phyloP scores from a whole-genome alignment of 2,797 vertebrate genomes.

The Rhinella marina region DNA sequence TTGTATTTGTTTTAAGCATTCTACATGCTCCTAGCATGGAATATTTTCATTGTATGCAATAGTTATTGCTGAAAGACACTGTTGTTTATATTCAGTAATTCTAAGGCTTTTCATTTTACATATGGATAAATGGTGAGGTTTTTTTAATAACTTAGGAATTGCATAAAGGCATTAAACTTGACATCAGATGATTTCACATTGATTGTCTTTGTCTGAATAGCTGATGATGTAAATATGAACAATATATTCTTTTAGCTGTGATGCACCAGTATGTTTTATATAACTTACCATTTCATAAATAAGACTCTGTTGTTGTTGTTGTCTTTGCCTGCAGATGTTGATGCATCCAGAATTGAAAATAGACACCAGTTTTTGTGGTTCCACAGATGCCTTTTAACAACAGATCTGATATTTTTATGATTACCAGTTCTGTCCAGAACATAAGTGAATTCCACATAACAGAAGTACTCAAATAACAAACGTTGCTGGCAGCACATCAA shows the following conservation, averaged over 20 bases:
- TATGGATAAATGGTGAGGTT: neutral
- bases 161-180: slow-evolving; percentile 22
- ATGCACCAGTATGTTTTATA: slow-evolving; percentile 29
- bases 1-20: neutral
- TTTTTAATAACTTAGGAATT: slow-evolving; percentile 15
- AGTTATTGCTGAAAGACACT: neutral
- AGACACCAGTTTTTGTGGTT: slow-evolving; percentile 40
- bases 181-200: slow-evolving; percentile 20
- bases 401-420: slow-evolving; percentile 58
- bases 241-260: slow-evolving; percentile 13
- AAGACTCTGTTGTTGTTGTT: neutral
- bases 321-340: slow-evolving; percentile 43
- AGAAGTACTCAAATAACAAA: slow-evolving; percentile 52
- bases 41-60: neutral
- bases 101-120: slow-evolving; percentile 10
- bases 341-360: slow-evolving; percentile 48
- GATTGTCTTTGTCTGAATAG: neutral
- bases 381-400: slow-evolving; percentile 50
- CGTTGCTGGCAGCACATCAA: slow-evolving; percentile 52
- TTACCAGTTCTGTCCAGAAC: slow-evolving; percentile 46
- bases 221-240: neutral
- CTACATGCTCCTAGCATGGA: slow-evolving; percentile 12
- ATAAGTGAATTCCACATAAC: slow-evolving; percentile 51
- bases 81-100: slow-evolving; percentile 39
- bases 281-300: slow-evolving; percentile 30